Evolutionary conservation across 1,140 invertebrate genomes (phyloP).

Genomic region (Brachionus rubens): DNA sequence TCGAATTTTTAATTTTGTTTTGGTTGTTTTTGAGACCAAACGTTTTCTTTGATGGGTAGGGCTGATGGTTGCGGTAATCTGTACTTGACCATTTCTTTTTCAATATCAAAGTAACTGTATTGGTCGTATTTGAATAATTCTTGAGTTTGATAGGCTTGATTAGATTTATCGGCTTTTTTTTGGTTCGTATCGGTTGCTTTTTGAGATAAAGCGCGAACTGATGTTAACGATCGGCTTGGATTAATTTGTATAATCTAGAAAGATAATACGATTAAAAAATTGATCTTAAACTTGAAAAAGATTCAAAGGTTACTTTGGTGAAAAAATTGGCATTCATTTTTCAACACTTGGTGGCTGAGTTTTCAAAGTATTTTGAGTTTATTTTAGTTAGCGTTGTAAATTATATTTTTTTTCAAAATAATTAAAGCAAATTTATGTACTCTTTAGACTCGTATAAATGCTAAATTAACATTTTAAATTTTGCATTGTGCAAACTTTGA

Average conservation of each 20-base stretch:
- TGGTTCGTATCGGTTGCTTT: background rate
- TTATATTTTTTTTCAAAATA: no score
- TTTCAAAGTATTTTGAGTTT: no score
- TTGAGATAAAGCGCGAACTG: background rate
- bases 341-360: no score
- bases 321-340: background rate
- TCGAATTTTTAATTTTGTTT: no score
- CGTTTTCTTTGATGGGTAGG: background rate
- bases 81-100: slow-evolving; percentile 35
- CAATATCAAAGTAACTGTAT: slow-evolving; percentile 41
- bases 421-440: no score
- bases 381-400: no score
- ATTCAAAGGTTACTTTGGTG: background rate
- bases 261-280: background rate
- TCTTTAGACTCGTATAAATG: no score
- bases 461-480: no score
- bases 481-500: no score
- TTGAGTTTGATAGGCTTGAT: background rate
- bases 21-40: background rate
- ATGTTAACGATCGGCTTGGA: background rate
- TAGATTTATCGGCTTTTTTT: background rate
- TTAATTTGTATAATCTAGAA: background rate
- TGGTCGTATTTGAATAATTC: background rate
- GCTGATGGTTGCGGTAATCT: slow-evolving; percentile 27
- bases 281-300: no score